A percentile compares a stretch with the other conserved stretches of the same genome.
Conservation (phyloP, 2,797 vertebrate genomes). For the Pogonophryne albipinna region DNA sequence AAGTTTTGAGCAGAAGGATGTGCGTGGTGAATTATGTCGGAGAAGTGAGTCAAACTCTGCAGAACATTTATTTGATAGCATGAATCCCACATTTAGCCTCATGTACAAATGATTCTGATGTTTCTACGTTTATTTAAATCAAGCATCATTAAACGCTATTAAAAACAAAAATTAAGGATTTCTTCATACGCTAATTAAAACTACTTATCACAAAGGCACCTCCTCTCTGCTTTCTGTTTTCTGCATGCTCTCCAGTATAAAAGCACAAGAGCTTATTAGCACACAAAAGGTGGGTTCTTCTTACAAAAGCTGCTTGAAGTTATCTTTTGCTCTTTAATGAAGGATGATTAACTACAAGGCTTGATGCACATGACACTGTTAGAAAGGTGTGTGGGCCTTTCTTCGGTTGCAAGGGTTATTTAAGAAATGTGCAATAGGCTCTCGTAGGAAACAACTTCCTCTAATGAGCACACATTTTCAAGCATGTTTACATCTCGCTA, state of each 20-base stretch:
- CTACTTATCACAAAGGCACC: conserved; percentile 31
- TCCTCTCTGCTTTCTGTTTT: not conserved
- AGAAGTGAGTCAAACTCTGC: not conserved
- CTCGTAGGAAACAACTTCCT: not conserved
- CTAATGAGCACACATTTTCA: not conserved
- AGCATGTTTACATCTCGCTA: not conserved
- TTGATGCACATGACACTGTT: not conserved
- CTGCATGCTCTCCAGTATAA: conserved; percentile 1
- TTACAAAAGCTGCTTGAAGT: conserved; percentile 10
- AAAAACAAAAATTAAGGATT: conserved; percentile 32
- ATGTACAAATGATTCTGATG: conserved; percentile 23
- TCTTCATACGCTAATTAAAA: conserved; percentile 59
- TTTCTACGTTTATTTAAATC: conserved; percentile 36
- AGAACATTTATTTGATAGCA: not conserved
- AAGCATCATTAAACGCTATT: conserved; percentile 49
- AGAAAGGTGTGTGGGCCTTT: not conserved
- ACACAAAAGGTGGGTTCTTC: not conserved
- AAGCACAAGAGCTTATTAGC: conserved; percentile 28
- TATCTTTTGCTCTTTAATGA: conserved; percentile 2
- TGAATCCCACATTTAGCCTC: not conserved
- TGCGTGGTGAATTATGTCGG: not conserved
- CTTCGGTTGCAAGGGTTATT: not conserved
- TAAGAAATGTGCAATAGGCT: not conserved
- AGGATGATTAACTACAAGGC: not conserved
- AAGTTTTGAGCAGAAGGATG: not conserved